Percentiles rank a stretch among this genome's conserved stretches.
phyloP scores from a whole-genome alignment of 2,797 vertebrate genomes.

The Rhyacichthys aspro region DNA sequence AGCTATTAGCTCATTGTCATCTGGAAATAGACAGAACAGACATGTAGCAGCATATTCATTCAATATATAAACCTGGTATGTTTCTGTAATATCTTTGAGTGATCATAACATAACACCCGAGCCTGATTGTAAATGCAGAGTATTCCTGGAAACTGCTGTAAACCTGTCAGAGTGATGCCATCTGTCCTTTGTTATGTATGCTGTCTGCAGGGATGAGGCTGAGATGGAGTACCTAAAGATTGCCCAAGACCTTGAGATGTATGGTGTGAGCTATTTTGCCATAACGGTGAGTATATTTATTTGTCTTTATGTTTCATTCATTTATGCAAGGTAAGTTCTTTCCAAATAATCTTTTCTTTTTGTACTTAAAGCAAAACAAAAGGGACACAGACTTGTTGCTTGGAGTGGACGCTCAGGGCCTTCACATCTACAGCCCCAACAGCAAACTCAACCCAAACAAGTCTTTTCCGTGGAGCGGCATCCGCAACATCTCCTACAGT shows the following conservation, averaged over 20 bases:
- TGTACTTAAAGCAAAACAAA: constrained; percentile 86
- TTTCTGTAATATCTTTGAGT: neutral
- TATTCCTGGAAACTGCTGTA: constrained; percentile 5
- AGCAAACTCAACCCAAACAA: constrained; percentile 91
- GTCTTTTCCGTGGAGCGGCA: constrained; percentile 92
- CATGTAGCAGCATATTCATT: no score
- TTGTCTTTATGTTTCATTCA: neutral
- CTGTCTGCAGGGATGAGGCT: constrained; percentile 84
- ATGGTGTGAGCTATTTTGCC: constrained; percentile 92
- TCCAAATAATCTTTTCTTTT: neutral
- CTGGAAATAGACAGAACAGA: no score
- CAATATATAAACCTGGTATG: no score
- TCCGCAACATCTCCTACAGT: constrained; percentile 91
- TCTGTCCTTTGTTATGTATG: constrained; percentile 1
- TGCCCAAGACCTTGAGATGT: constrained; percentile 94
- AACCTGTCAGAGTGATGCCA: neutral
- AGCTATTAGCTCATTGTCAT: no score
- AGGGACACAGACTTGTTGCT: constrained; percentile 88
- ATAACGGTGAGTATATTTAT: constrained; percentile 84
- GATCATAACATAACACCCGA: neutral
- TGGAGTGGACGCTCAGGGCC: constrained; percentile 90
- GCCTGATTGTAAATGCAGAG: neutral
- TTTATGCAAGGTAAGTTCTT: neutral
- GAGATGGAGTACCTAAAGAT: constrained; percentile 96
- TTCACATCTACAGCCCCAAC: constrained; percentile 91